Evolutionary conservation across 2,888 invertebrate species (phyloP).

Genomic region (Invenusta paracnida): DNA sequence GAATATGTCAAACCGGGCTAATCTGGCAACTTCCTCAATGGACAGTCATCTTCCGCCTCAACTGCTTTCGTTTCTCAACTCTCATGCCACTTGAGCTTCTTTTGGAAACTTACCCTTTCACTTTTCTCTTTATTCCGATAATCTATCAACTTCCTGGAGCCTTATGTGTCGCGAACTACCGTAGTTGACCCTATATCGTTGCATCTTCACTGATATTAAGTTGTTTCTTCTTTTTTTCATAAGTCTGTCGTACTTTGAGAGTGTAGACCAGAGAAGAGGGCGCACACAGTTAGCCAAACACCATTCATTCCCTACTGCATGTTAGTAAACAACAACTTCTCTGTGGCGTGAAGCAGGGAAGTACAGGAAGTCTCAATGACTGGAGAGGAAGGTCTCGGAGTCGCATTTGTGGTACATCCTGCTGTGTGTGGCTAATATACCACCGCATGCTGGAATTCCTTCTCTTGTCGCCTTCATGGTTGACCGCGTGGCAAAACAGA

Average conservation of each 20-base stretch:
- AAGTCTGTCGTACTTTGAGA: too few relatives aligned
- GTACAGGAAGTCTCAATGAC: background rate
- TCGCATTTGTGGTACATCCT: slow-evolving; percentile 22
- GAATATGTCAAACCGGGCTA: background rate
- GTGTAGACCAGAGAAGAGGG: too few relatives aligned
- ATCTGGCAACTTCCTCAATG: background rate
- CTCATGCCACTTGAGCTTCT: background rate
- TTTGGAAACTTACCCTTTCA: background rate
- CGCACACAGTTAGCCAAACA: background rate
- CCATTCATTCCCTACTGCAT: background rate
- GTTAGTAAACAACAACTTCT: too few relatives aligned
- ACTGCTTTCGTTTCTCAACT: background rate
- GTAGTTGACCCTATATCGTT: background rate
- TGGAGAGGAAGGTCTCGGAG: background rate
- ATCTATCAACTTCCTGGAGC: background rate
- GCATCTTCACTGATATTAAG: background rate
- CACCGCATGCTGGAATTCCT: background rate
- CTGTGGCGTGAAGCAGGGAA: too few relatives aligned
- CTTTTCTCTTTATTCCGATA: background rate
- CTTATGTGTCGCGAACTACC: background rate
- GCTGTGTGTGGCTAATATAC: background rate
- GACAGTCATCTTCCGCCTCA: slow-evolving; percentile 9
- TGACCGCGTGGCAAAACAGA: background rate
- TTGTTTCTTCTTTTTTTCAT: background rate
- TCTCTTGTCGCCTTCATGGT: background rate